Conservation (phyloP, 2,888 invertebrate species). For the Scaptomyza caliginosa region DNA sequence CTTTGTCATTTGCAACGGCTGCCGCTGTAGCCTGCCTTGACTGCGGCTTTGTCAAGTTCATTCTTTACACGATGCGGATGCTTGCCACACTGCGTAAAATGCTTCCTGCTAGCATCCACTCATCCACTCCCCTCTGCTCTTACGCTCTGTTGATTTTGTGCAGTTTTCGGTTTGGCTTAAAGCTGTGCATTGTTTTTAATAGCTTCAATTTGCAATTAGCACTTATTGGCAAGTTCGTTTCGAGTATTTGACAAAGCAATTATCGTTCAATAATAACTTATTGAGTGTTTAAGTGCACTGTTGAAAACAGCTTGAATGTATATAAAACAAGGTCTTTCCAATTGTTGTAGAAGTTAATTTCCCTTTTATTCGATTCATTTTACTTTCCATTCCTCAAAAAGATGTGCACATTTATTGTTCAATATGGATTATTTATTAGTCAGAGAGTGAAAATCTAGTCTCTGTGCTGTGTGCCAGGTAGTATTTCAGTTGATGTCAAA, state of each 20-base stretch:
- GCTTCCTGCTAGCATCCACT: constrained; percentile 11
- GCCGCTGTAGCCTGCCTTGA: constrained; percentile 9
- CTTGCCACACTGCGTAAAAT: constrained; percentile 28
- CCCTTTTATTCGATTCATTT: neutral
- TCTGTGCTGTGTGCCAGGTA: neutral
- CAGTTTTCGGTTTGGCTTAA: constrained; percentile 19
- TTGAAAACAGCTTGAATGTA: neutral
- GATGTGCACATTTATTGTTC: neutral
- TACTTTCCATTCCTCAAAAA: neutral
- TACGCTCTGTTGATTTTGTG: neutral
- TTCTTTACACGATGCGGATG: constrained; percentile 47
- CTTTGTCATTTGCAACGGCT: constrained; percentile 58
- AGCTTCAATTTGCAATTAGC: constrained; percentile 20
- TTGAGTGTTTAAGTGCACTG: neutral
- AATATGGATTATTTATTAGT: neutral
- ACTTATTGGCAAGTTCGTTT: constrained; percentile 14
- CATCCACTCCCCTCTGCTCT: neutral
- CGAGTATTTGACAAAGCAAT: neutral
- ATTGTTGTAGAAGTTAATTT: neutral
- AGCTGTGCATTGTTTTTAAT: constrained; percentile 23
- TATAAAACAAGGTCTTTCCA: neutral
- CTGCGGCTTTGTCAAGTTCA: constrained; percentile 59
- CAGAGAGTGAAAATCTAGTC: neutral
- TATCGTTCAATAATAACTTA: neutral
- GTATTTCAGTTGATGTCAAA: constrained; percentile 1